Base-by-base conservation (phyloP, 1,140 invertebrate genomes). In the Glossosoma conforme region DNA sequence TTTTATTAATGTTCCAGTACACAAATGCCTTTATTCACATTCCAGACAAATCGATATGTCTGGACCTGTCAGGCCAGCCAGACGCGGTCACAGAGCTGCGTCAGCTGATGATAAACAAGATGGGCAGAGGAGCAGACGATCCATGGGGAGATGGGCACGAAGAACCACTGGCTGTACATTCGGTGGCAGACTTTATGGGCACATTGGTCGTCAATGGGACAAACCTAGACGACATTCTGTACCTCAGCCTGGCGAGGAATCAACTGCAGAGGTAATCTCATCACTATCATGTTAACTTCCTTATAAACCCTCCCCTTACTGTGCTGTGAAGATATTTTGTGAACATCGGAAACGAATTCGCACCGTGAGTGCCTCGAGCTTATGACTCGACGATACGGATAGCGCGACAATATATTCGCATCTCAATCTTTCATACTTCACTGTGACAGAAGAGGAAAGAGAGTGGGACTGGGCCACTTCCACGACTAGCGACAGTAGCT, bases 211-310 rank as follows among this genome's bases (percentile, higher is more conserved):
- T 17, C 13, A 11, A 46, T 15, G 33, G 11, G 19, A n/a, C 8
- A 11, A 6, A 22, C 9, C 22, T 56, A 19, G 44, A 42, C 13
- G 42, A 20, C 9, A 44, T 68, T 8, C 58, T 40, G 8, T 66
- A 65, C 33, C 37, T 73, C 2, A 69, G 68, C 38, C 48, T 73
- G 59, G 67, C 68, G 2, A 63, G 58, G 3, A 65, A 65, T 19
- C 38, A 50, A 0, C 47, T 73, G 0, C 52, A 24, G 0, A 56
- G 61, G 38, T 60, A 68, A 3, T 64, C 66, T 50, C 22, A 44
- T 10, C 8, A 10, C 17, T 17, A 32, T 19, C 2, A 8, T 38
- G 43, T n/a, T 33, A 5, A 13, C 35, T 15, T 30, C 8, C n/a
- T 15, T 44, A 44, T 17, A 35, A 35, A 40, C 13, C 10, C n/a